phyloP scores from a whole-genome alignment of 2,113 vertebrate species.

The Semicossyphus pulcher region DNA sequence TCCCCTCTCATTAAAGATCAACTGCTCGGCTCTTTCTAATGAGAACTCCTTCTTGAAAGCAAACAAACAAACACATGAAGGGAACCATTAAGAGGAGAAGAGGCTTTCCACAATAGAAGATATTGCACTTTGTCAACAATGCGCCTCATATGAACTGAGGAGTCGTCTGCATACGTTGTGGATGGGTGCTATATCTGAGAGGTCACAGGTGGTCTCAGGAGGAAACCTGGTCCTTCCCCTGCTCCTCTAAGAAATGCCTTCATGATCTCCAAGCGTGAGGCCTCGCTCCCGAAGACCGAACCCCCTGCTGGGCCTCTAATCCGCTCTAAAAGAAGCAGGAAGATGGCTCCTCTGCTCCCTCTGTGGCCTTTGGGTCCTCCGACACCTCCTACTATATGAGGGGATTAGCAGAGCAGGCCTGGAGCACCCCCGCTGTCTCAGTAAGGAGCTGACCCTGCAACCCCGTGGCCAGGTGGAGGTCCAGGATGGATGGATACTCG shows the following conservation, averaged over 20 bases:
- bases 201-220: constrained; percentile 52
- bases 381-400: constrained; percentile 66
- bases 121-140: constrained; percentile 11
- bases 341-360: constrained; percentile 65
- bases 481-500: constrained; percentile 58
- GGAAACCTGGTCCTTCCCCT: constrained; percentile 36
- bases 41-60: constrained; percentile 59
- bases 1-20: constrained; percentile 76
- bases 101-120: constrained; percentile 4
- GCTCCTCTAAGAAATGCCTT: constrained; percentile 56
- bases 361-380: constrained; percentile 68
- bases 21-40: constrained; percentile 64
- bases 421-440: constrained; percentile 63
- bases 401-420: constrained; percentile 75
- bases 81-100: constrained; percentile 14
- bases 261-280: constrained; percentile 56
- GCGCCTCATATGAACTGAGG: neutral
- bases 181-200: neutral
- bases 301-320: constrained; percentile 75
- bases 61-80: constrained; percentile 57
- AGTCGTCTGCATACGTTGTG: neutral
- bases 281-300: constrained; percentile 44
- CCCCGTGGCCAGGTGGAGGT: constrained; percentile 77
- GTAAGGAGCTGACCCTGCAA: constrained; percentile 68
- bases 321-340: constrained; percentile 75